Evolutionary conservation across 2,797 vertebrate species (phyloP).

Genomic region (Phrynocephalus guinanensis): DNA sequence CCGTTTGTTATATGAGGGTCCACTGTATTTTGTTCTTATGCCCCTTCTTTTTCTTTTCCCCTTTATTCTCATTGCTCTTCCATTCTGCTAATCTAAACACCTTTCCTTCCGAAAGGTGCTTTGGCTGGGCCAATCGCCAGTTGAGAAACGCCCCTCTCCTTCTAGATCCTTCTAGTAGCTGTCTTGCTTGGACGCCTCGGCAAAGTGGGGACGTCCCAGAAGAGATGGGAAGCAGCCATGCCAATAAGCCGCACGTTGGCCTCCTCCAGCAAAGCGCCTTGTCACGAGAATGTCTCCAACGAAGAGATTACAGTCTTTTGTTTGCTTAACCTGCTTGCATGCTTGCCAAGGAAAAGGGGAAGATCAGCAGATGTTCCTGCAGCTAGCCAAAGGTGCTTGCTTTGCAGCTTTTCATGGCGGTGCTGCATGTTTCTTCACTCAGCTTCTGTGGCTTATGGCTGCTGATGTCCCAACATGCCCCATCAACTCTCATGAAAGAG

Average conservation of each 20-base stretch:
- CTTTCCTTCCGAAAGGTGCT: not conserved
- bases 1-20: no score
- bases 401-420: not conserved
- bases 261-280: not conserved
- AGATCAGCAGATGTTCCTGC: not conserved
- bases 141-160: not conserved
- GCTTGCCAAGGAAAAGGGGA: no score
- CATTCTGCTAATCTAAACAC: accelerated
- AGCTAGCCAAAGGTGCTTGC: not conserved
- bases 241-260: not conserved
- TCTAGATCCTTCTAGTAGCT: not conserved
- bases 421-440: not conserved
- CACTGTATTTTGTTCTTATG: no score
- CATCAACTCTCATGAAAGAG: not conserved
- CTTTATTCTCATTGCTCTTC: not conserved
- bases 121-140: not conserved
- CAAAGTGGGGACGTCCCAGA: accelerated
- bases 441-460: not conserved
- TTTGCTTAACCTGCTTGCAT: not conserved
- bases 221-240: not conserved
- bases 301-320: not conserved
- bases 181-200: not conserved
- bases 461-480: not conserved
- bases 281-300: not conserved
- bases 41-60: not conserved